Evolutionary conservation across 2,113 vertebrate genomes (phyloP), one percentile per base, ranked within the genome.

Genomic region (Chinchilla lanigera): DNA sequence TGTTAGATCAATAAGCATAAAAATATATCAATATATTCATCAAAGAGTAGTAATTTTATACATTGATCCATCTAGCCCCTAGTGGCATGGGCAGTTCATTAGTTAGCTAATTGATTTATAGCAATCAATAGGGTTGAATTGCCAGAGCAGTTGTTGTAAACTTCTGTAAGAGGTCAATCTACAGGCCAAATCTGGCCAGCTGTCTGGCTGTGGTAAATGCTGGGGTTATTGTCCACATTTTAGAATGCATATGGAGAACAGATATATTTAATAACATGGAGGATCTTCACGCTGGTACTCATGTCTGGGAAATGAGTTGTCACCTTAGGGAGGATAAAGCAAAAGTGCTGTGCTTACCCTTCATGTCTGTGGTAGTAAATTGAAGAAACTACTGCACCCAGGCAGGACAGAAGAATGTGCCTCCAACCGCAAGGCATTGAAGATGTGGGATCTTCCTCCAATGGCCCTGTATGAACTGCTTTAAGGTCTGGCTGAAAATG

Each of bases 21-120:
- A 60, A 33, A 30, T 47, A 5, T 2, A 2, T 8, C 35, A 9
- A n/a, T 28, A 30, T 0, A 14, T 6, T 30, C 3, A 14, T 8
- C 60, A 84, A 52, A 35, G 33, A 82, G n/a, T 8, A 61, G 94
- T 26, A 30, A 50, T 89, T 60, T 8, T 5, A 41, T 41, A 28
- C 10, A 54, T 54, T 33, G 38, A 9, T 33, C 38, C 24, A 60
- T 41, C 22, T 0, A 38, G 19, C 47, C 30, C 44, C 6, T 41
- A 33, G n/a, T 69, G 73, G 38, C 33, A 71, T 2, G 30, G 41
- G 91, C 19, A 61, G 83, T 84, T 80, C 26, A 63, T 8, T 16
- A 26, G 4, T 93, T n/a, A 69, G 7, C 8, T 81, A 67, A 65
- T 38, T 26, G 33, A 71, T 24, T 84, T 24, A 67, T 86, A 9